A percentile compares a stretch with the other conserved stretches of the same genome.
These are phyloP conservation scores for Steinernema khuongi DNA, from an alignment of 1,140 invertebrate species.

Conservation along the genomic window DNA sequence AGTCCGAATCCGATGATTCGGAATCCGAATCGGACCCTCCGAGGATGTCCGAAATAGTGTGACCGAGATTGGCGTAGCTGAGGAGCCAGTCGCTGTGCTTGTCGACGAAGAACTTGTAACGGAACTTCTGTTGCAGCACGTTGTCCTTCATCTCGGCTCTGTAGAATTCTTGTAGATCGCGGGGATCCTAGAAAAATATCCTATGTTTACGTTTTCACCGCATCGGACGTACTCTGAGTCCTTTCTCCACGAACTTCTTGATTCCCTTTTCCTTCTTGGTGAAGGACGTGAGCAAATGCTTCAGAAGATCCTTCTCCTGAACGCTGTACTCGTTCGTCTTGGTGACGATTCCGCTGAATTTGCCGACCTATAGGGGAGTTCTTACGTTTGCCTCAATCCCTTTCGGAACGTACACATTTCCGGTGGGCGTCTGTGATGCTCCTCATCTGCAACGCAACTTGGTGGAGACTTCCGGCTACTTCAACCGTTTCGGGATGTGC, in stretches of 20 bases:
- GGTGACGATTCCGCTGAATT: neutral
- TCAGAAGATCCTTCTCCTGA: neutral
- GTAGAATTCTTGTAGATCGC: conserved; percentile 8
- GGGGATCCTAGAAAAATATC: neutral
- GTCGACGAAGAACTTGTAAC: conserved; percentile 1
- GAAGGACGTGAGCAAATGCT: neutral
- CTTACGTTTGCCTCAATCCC: neutral
- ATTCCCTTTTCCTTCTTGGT: conserved; percentile 4
- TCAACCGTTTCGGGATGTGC: neutral
- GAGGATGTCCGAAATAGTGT: neutral
- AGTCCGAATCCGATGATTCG: neutral
- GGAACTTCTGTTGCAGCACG: neutral
- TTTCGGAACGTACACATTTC: neutral
- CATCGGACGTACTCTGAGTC: neutral
- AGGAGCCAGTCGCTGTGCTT: conserved; percentile 4
- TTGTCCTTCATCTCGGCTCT: conserved; percentile 7
- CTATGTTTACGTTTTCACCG: neutral
- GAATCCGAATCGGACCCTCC: neutral
- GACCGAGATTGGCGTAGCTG: neutral
- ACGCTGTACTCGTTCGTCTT: conserved; percentile 13
- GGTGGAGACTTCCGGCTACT: neutral
- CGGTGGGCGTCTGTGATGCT: neutral
- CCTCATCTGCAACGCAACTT: neutral
- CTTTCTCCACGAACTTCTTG: conserved; percentile 8
- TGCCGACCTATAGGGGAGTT: neutral